Conservation (phyloP, 2,113 vertebrate species). For the Ursus arctos region DNA sequence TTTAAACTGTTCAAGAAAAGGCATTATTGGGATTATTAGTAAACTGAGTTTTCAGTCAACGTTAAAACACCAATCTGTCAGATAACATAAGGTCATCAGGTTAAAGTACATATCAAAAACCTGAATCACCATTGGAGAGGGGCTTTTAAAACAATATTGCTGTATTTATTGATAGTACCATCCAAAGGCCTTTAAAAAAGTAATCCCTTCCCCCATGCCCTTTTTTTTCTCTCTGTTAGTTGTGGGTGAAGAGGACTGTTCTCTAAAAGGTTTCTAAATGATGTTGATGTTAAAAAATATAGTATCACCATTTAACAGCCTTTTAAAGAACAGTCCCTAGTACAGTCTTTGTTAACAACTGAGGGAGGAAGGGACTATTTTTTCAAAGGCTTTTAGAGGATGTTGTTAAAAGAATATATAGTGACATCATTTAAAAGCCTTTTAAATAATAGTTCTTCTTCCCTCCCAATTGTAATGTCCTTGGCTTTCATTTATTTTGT, state of each 20-base stretch:
- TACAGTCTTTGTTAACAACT: constrained; percentile 77
- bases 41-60: constrained; percentile 68
- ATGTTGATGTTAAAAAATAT: constrained; percentile 79
- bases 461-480: constrained; percentile 70
- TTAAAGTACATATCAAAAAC: constrained; percentile 73
- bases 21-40: constrained; percentile 72
- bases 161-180: constrained; percentile 67
- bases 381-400: constrained; percentile 79
- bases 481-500: constrained; percentile 78
- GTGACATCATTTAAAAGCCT: constrained; percentile 79
- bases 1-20: constrained; percentile 72
- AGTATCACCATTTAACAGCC: constrained; percentile 69
- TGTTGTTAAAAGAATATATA: constrained; percentile 81
- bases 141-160: constrained; percentile 73
- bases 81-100: constrained; percentile 41
- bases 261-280: constrained; percentile 82
- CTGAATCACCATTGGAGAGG: constrained; percentile 60
- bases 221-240: not conserved
- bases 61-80: constrained; percentile 58
- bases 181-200: constrained; percentile 74
- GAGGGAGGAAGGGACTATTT: constrained; percentile 56
- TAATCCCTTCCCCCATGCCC: constrained; percentile 65
- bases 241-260: constrained; percentile 61
- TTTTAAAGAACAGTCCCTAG: constrained; percentile 72
- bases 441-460: constrained; percentile 78